Base-by-base conservation (phyloP, 2,113 vertebrate genomes). In the Cairina moschata region DNA sequence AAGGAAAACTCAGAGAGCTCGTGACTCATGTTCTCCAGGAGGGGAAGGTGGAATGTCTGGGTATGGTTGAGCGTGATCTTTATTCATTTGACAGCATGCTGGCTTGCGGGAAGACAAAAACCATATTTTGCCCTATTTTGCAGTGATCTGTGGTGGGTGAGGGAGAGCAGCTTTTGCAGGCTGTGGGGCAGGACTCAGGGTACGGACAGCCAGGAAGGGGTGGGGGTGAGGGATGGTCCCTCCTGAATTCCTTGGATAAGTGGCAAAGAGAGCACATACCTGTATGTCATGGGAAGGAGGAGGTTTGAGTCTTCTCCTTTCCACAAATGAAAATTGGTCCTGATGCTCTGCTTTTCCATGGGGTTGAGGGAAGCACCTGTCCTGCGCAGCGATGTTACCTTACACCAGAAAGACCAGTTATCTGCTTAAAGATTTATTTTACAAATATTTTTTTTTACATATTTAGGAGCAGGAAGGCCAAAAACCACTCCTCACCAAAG, bases 1-100 rank as follows among this genome's bases (percentile, higher is more conserved):
- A 60, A 72, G 89, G 7, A 31, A 25, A 66, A 75, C 76, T 67
- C 4, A 5, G 38, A 17, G 22, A 80, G 77, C 13, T n/a, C 8
- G 13, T 96, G 95, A 95, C 83, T 96, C 88, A 93, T 82, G 90
- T 91, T 91, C 88, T 96, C 96, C 96, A 88, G 90, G 73, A 90
- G 83, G 69, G 92, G 76, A 90, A 84, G 58, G 95, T 85, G 77
- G 89, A 95, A 63, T 71, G 89, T 82, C 77, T 83, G 32, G 68
- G 65, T 58, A 40, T 1, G 1, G 73, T 63, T 44, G 46, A 86
- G 83, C 28, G 0, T 34, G 88, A 66, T 69, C 90, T 80, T 46
- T 92, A 88, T 74, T 67, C 54, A 81, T 71, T 44, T 78, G 91
- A 48, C 84, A 82, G 91, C n/a, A 8, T 20, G 59, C 55, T 92